phyloP scores from a whole-genome alignment of 2,113 vertebrate genomes.

The Cairina moschata region DNA sequence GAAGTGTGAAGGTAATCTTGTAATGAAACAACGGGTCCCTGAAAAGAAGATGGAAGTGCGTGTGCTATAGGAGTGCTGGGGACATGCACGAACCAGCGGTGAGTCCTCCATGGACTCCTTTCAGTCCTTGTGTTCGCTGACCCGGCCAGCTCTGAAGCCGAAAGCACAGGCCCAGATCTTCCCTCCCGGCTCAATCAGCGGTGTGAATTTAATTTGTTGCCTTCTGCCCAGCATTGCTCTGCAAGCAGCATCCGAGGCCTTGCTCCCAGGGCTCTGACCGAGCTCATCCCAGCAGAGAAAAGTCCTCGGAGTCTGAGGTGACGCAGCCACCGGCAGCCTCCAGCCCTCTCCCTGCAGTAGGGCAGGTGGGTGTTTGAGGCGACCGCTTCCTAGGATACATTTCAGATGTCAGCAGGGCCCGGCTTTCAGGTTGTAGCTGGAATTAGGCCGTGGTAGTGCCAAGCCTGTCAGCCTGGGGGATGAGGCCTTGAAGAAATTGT shows the following conservation, averaged over 20 bases:
- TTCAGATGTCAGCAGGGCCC: not conserved
- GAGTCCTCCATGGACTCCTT: slow-evolving; percentile 37
- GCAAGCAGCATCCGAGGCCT: not conserved
- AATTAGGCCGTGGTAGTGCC: not conserved
- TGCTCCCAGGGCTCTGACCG: not conserved
- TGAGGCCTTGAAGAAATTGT: not conserved
- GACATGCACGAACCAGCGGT: not conserved
- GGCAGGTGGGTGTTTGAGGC: not conserved
- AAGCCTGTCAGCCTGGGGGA: not conserved
- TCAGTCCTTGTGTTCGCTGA: slow-evolving; percentile 25
- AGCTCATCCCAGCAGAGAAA: not conserved
- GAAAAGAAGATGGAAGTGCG: slow-evolving; percentile 7
- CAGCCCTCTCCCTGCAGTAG: not conserved
- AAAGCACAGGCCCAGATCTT: not conserved
- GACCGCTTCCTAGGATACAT: not conserved
- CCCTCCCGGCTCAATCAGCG: not conserved
- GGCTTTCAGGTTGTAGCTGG: not conserved
- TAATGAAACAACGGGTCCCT: slow-evolving; percentile 48
- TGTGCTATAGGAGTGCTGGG: not conserved
- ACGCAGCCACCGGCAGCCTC: not conserved
- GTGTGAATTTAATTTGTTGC: not conserved
- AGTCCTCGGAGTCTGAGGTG: not conserved
- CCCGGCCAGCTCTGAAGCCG: slow-evolving; percentile 31
- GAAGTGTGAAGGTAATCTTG: slow-evolving; percentile 31
- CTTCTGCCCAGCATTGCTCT: not conserved